Evolutionary conservation across 2,888 invertebrate genomes (phyloP), one percentile per base, ranked within the genome.

Genomic region (Trichopria drosophilae): DNA sequence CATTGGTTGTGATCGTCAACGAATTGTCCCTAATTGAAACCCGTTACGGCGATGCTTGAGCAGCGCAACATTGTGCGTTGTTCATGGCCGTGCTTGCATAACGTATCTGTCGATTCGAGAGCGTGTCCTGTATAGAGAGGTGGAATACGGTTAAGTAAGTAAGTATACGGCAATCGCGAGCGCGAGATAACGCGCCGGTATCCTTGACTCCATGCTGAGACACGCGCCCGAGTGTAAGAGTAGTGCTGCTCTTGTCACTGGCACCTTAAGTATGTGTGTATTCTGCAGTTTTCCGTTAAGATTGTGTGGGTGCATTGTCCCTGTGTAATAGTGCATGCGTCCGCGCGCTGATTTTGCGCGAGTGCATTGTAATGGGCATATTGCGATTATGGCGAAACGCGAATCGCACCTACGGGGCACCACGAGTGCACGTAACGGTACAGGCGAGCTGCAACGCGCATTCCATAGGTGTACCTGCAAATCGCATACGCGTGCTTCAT

Each of bases 151-250:
- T 5, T 37, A 40, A 51, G 53, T 48, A 57, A 57, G 45, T 60
- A n/a, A n/a, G n/a, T n/a, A n/a, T n/a, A 56, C 57, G 57, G 55
- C 56, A 58, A 51, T 56, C 60, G 51, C 57, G 46, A 56, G 57
- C n/a, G n/a, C 61, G 45, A 64, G 70, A 69, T 69, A 70, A 69
- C 67, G 63, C 58, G 63, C 55, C 54, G 56, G 61, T 69, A 69
- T 71, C 71, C 71, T 71, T 71, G 71, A 69, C 67, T 70, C 68
- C 60, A 66, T 43, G n/a, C 57, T 53, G 57, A 58, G 54, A 55
- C 55, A 57, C 53, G 53, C 55, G 55, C 45, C 32, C 28, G 43
- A 43, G 52, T 53, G 51, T n/a, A n/a, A n/a, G n/a, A n/a, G n/a
- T n/a, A n/a, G n/a, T n/a, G n/a, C n/a, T 53, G 58, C 55, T 46